Base-by-base conservation (phyloP, 2,113 vertebrate genomes). In the Platysteira castanea region DNA sequence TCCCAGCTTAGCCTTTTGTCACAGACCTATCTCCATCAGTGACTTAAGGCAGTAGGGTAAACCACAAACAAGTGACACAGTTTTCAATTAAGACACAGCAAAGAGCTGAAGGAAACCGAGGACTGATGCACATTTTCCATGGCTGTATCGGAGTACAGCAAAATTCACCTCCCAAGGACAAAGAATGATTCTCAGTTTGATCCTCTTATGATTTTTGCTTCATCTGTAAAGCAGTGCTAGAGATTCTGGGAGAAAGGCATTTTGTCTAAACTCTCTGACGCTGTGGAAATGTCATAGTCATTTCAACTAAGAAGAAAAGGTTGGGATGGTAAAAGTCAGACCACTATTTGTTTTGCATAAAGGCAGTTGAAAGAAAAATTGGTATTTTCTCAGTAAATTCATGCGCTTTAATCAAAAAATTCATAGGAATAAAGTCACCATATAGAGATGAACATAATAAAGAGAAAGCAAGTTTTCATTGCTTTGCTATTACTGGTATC, bases 131-230 rank as follows among this genome's bases (percentile, higher is more conserved):
- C 9, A 54, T 80, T 82, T 86, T 47, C n/a, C 64, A 73, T 3
- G 53, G 20, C 44, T 0, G 0, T 41, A 49, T 15, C 0, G 0
- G 54, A 79, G 60, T 14, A 71, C 2, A 31, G 30, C 17, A 65
- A 65, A 84, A 73, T 57, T 73, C 11, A 44, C 13, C 60, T 67
- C 54, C 23, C 42, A 53, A 35, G 60, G 44, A 46, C 37, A 69
- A 78, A 39, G 22, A 78, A 13, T 24, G 15, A 74, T 50, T 53
- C 46, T 74, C 42, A n/a, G 1, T 67, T 92, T 54, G 35, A 87
- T 26, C 7, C n/a, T 76, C 30, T 46, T 31, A 27, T 0, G 2
- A 59, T 53, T 80, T 90, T 56, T 61, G 11, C 39, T 73, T 60
- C 49, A 44, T 33, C 42, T 69, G 26, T 13, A 53, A 86, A 86